Evolutionary conservation across 1,140 invertebrate genomes (phyloP), one percentile per base, ranked within the genome.

Genomic region (Trinorchestia longiramus): DNA sequence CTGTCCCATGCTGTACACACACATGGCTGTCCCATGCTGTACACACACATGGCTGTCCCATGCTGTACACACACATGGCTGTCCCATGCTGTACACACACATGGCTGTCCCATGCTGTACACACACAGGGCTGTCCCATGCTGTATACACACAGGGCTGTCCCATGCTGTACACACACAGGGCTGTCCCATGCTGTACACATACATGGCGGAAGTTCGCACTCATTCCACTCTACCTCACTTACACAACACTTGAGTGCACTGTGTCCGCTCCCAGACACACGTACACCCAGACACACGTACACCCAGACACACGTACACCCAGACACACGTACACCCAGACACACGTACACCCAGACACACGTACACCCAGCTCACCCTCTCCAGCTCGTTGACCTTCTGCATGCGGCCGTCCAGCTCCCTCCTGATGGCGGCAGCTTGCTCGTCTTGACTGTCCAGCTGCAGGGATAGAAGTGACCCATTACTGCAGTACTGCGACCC

Each of bases 401-500:
- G 99, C 98, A 99, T 98, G 97, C 99, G 98, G 96, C 99, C 99
- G 97, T 99, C 99, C 96, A 99, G 98, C 98, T 99, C 99, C 97
- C 99, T 98, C 97, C 99, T 98, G 97, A 99, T 99, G 90, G 99
- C 99, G 44, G 99, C 99, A 97, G 99, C 99, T 98, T 99, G 99
- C 97, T 99, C 99, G 98, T 99, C 99, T 96, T 99, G 99, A 97
- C 99, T 99, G 97, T 99, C 99, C 97, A 99, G 98, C 99, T 99
- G 97, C 57, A 40, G 47, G 53, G 42, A 17, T 3, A 90, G 43
- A 42, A 36, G 88, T 11, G 15, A 77, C 62, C 62, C 62, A 36
- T 77, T 11, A 77, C 62, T 77, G 62, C 15, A 3, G 3, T 77
- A 28, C 28, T 15, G 62, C 36, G 62, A 77, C 62, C 62, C 28